These are phyloP conservation scores for Polydrusus pterygomalis DNA, from an alignment of 2,888 invertebrate genomes.

Conservation along the genomic window DNA sequence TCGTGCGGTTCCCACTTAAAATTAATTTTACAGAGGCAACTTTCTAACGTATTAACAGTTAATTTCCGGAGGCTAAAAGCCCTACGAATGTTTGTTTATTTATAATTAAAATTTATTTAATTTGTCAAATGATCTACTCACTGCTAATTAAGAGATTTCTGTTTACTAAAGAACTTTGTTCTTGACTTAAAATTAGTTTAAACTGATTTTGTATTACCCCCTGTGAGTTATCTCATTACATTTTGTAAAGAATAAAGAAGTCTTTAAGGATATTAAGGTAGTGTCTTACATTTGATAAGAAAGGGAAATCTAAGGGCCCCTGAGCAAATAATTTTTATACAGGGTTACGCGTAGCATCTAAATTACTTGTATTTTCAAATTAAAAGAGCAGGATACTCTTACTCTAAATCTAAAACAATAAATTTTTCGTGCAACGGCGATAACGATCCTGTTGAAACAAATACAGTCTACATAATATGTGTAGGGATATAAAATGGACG, in stretches of 20 bases:
- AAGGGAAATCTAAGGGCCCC: too few species aligned
- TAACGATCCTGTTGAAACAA: too few species aligned
- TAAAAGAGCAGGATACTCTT: background rate
- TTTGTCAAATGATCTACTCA: constrained; percentile 52
- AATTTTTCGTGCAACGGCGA: too few species aligned
- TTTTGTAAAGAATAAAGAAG: background rate
- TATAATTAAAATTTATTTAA: constrained; percentile 54
- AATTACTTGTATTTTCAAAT: too few species aligned
- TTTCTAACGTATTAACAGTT: constrained; percentile 49
- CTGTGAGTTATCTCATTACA: background rate
- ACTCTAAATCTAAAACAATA: too few species aligned
- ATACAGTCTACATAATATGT: too few species aligned
- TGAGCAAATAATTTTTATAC: too few species aligned
- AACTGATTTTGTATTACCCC: constrained; percentile 16
- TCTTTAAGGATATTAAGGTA: background rate
- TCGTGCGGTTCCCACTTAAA: constrained; percentile 46
- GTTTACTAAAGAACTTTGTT: constrained; percentile 47
- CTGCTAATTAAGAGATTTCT: constrained; percentile 41
- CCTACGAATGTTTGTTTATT: constrained; percentile 48
- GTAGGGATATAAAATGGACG: too few species aligned
- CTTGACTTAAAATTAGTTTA: constrained; percentile 30
- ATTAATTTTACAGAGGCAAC: constrained; percentile 49
- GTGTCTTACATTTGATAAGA: too few species aligned
- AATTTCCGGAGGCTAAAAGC: constrained; percentile 47
- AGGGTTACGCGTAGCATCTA: too few species aligned